Evolutionary conservation across 2,113 vertebrate genomes (phyloP), one percentile per base, ranked within the genome.

Genomic region (Motacilla alba): DNA sequence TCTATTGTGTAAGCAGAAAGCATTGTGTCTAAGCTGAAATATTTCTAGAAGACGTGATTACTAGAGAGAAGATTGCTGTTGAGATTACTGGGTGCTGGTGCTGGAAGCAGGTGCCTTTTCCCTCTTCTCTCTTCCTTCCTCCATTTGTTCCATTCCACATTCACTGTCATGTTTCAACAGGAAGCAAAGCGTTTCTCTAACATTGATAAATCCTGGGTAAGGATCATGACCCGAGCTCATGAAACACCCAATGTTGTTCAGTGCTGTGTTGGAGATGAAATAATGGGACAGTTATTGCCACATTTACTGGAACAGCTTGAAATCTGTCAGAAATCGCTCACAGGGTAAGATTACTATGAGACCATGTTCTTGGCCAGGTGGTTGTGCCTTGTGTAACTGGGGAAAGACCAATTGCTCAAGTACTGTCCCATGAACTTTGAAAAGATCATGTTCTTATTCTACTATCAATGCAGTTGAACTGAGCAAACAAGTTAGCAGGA

Each of bases 121-220:
- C 28, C 8, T 70, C 13, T 47, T 70, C 62, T 49, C 2, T 93
- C 50, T 64, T 79, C 33, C 16, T 82, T 41, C 28, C 2, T 66
- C 8, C 4, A 3, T 53, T 41, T 78, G 18, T 85, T 68, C 12
- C 11, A 5, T 60, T 94, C 41, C 15, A 44, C 13, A 12, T 74
- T 83, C 15, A 6, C 55, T 2, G 1, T 31, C 5, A 20, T 90
- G 7, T 95, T 90, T 93, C 59, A 66, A 93, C 56, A 99, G 99
- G 99, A 99, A 96, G 99, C 99, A 39, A 99, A 99, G 70, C 98
- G 99, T 79, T 99, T 99, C 96, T 99, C 99, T 44, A 99, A 99
- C 91, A 99, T 99, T 37, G 99, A 99, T 97, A 99, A 99, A 94
- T 99, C 99, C 8, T 99, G 99, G 99, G 99, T 99, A 89, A 99